Conservation (phyloP, 1,140 invertebrate genomes). For the Drosophila kohkoa region DNA sequence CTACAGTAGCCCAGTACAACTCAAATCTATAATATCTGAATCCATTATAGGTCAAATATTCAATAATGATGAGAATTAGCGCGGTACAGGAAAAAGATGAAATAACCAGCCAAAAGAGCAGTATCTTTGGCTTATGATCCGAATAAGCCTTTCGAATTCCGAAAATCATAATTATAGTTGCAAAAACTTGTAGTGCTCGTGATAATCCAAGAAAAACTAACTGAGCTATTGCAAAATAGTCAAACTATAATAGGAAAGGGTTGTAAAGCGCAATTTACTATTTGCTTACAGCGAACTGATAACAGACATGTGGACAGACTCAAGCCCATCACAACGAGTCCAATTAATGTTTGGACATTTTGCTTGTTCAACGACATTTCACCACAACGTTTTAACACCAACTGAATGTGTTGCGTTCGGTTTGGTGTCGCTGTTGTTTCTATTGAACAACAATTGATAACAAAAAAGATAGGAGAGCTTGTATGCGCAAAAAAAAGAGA, state of each 20-base stretch:
- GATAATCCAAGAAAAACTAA: not conserved
- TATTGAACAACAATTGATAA: no score
- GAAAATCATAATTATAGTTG: conserved; percentile 8
- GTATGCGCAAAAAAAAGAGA: no score
- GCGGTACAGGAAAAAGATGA: not conserved
- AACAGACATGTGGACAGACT: not conserved
- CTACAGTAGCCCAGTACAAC: not conserved
- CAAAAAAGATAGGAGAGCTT: no score
- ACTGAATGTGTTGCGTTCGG: not conserved
- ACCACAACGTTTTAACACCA: not conserved
- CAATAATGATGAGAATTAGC: not conserved
- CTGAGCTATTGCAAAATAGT: not conserved
- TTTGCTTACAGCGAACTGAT: not conserved
- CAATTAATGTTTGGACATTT: not conserved
- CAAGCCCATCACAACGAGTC: conserved; percentile 1
- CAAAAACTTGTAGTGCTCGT: not conserved
- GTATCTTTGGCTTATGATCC: conserved; percentile 5
- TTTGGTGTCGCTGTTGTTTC: not conserved
- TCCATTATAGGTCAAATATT: not conserved
- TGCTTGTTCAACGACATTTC: conserved; percentile 7
- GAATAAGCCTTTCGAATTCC: conserved; percentile 10
- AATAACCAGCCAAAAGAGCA: conserved; percentile 23
- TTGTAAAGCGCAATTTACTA: not conserved
- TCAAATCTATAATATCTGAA: not conserved
- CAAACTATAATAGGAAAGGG: not conserved